Percentiles rank a stretch among this genome's conserved stretches.
These are phyloP conservation scores for Agrotis ipsilon DNA, from an alignment of 2,888 invertebrate genomes.

Conservation along the genomic window DNA sequence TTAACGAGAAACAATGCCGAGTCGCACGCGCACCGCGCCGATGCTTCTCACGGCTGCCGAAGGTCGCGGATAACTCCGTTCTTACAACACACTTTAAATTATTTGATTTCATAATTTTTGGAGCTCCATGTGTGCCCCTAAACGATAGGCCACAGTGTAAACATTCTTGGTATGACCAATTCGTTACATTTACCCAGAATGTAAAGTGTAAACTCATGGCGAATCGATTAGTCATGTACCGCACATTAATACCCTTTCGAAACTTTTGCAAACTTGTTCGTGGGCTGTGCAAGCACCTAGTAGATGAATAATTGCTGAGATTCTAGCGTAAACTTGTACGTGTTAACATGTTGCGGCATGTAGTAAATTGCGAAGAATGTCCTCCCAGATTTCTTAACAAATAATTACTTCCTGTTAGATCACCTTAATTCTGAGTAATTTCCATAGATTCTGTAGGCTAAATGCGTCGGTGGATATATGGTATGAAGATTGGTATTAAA, in stretches of 20 bases:
- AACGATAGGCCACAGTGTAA: constrained; percentile 62
- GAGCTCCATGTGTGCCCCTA: constrained; percentile 79
- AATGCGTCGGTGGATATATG: not conserved
- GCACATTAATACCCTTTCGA: constrained; percentile 51
- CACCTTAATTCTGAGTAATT: constrained; percentile 19
- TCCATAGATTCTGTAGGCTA: constrained; percentile 19
- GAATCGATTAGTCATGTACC: constrained; percentile 57
- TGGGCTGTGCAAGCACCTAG: constrained; percentile 37
- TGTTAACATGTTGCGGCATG: constrained; percentile 49
- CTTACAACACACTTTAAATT: constrained; percentile 90
- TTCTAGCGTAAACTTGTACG: constrained; percentile 56
- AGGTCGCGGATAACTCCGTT: constrained; percentile 87
- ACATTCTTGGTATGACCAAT: constrained; percentile 50
- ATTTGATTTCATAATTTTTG: constrained; percentile 88
- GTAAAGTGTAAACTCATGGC: constrained; percentile 46
- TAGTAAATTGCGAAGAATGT: constrained; percentile 51
- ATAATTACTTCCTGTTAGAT: constrained; percentile 54
- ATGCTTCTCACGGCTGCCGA: constrained; percentile 88
- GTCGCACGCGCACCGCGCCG: constrained; percentile 81
- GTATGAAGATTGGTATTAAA: not conserved
- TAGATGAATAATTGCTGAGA: constrained; percentile 52
- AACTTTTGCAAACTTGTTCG: constrained; percentile 55
- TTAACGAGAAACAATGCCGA: constrained; percentile 88
- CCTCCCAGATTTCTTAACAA: constrained; percentile 55
- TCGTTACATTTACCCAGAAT: constrained; percentile 60